Percentiles rank a stretch among this genome's conserved stretches.
phyloP scores from a whole-genome alignment of 2,797 vertebrate species.

The Lutjanus argentimaculatus region DNA sequence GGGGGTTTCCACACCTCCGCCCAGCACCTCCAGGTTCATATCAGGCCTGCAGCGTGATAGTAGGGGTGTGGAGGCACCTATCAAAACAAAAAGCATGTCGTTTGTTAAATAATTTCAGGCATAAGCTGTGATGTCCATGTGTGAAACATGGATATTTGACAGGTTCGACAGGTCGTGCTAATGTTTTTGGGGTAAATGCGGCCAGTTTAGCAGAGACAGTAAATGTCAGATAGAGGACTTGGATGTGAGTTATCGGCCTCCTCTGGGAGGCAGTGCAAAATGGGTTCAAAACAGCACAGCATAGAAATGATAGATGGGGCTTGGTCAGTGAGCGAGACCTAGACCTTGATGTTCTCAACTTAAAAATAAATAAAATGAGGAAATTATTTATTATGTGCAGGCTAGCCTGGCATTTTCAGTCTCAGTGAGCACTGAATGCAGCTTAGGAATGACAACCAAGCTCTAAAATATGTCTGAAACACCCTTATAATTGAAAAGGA shows the following conservation, averaged over 20 bases:
- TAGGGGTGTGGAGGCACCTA: slow-evolving; percentile 1
- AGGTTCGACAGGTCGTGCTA: not conserved
- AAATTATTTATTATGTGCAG: slow-evolving; percentile 48
- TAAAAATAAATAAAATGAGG: slow-evolving; percentile 56
- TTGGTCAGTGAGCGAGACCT: slow-evolving; percentile 33
- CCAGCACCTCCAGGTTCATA: slow-evolving; percentile 25
- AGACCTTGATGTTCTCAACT: slow-evolving; percentile 49
- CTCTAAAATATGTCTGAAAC: not conserved
- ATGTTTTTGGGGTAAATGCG: slow-evolving; percentile 17
- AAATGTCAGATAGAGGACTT: slow-evolving; percentile 37
- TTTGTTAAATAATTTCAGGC: not conserved
- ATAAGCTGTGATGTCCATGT: not conserved
- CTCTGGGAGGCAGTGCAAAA: slow-evolving; percentile 26
- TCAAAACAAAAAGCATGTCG: slow-evolving; percentile 27
- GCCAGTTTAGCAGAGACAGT: slow-evolving; percentile 15
- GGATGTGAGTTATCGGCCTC: slow-evolving; percentile 40
- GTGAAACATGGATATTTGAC: not conserved
- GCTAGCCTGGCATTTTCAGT: slow-evolving; percentile 18
- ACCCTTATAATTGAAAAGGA: slow-evolving; percentile 21
- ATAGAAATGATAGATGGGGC: slow-evolving; percentile 50
- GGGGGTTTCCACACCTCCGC: slow-evolving; percentile 28
- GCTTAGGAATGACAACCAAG: not conserved
- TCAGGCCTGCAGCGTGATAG: slow-evolving; percentile 13
- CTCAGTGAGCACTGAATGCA: not conserved
- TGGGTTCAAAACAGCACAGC: slow-evolving; percentile 28